Percentiles rank a stretch among this genome's conserved stretches.
phyloP scores from a whole-genome alignment of 2,888 invertebrate species.

The Blastobasis adustella region DNA sequence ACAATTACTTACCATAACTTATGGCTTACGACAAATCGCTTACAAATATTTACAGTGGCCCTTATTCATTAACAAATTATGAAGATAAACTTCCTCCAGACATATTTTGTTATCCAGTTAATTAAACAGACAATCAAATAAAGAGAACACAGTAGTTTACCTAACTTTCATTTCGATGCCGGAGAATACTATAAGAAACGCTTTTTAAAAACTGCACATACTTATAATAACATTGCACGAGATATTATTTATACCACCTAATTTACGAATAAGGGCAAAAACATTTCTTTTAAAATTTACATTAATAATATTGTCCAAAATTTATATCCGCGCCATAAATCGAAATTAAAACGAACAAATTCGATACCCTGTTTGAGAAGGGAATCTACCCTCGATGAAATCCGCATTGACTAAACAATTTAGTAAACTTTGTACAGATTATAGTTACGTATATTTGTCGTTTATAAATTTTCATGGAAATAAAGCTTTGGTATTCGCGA shows the following conservation, averaged over 20 bases:
- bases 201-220: not conserved
- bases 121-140: too few species aligned
- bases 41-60: slow-evolving; percentile 61
- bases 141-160: too few species aligned
- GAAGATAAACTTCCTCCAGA: not conserved
- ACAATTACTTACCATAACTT: slow-evolving; percentile 36
- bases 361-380: slow-evolving; percentile 52
- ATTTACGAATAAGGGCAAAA: slow-evolving; percentile 42
- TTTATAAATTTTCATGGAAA: not conserved
- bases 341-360: slow-evolving; percentile 26
- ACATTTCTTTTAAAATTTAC: slow-evolving; percentile 18
- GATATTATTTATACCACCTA: slow-evolving; percentile 8
- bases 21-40: slow-evolving; percentile 28
- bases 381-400: slow-evolving; percentile 20
- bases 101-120: too few species aligned
- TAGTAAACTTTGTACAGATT: slow-evolving; percentile 26
- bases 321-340: slow-evolving; percentile 33
- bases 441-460: slow-evolving; percentile 25
- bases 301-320: slow-evolving; percentile 56
- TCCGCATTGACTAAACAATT: slow-evolving; percentile 17
- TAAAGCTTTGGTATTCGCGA: not conserved
- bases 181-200: not conserved
- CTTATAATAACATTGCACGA: slow-evolving; percentile 4
- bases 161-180: not conserved
- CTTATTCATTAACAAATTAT: slow-evolving; percentile 34